These are phyloP conservation scores for Artibeus jamaicensis DNA, from an alignment of 2,797 vertebrate species.

Conservation along the genomic window DNA sequence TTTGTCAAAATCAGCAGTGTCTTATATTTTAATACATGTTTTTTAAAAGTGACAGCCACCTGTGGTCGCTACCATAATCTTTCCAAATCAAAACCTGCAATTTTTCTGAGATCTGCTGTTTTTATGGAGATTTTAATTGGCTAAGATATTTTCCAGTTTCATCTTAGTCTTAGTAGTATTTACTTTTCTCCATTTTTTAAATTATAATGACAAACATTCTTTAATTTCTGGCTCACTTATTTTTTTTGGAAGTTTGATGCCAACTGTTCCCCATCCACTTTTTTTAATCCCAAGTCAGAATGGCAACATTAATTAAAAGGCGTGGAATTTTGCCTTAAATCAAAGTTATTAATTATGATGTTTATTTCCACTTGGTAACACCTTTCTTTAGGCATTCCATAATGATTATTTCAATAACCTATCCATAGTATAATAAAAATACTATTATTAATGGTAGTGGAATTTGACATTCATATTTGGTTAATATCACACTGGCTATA, in stretches of 20 bases:
- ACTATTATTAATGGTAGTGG: not conserved
- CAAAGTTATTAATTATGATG: not conserved
- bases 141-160: constrained; percentile 24
- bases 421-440: not conserved
- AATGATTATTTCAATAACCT: not conserved
- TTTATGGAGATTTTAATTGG: constrained; percentile 45
- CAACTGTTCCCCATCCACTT: not conserved
- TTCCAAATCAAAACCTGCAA: constrained; percentile 56
- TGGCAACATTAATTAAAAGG: constrained; percentile 45
- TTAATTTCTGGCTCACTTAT: not conserved
- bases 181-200: constrained; percentile 61
- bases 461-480: not conserved
- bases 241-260: constrained; percentile 10
- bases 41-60: constrained; percentile 64
- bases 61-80: constrained; percentile 55
- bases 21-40: constrained; percentile 53
- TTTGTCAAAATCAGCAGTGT: constrained; percentile 61
- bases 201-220: constrained; percentile 55
- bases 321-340: not conserved
- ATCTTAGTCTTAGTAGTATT: constrained; percentile 49
- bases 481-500: not conserved
- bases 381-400: not conserved
- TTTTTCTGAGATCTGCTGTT: constrained; percentile 62
- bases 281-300: not conserved
- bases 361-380: not conserved